Percentiles rank a stretch among this genome's conserved stretches.
These are phyloP conservation scores for Hermaeophaga mercurialis DNA, from an alignment of 2,888 invertebrate species.

Conservation along the genomic window DNA sequence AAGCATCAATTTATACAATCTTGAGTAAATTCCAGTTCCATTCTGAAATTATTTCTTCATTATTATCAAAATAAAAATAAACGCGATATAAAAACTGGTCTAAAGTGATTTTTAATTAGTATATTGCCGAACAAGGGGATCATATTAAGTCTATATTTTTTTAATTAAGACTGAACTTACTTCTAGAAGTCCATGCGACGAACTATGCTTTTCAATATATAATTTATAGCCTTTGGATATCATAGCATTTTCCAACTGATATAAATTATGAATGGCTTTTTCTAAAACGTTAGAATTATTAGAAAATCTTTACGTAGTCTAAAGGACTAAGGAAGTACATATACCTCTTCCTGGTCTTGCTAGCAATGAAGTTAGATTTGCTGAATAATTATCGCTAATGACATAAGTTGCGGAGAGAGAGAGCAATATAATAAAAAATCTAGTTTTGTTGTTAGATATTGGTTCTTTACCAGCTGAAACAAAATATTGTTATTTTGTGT, in stretches of 20 bases:
- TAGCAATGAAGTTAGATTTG: constrained; percentile 75
- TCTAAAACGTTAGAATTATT: constrained; percentile 57
- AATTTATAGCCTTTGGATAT: constrained; percentile 66
- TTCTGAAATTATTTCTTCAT: constrained; percentile 66
- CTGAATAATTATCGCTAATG: constrained; percentile 78
- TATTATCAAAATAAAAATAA: too few species aligned
- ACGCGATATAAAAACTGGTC: too few species aligned
- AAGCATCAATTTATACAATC: constrained; percentile 70
- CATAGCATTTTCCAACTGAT: constrained; percentile 71
- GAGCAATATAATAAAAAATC: constrained; percentile 71
- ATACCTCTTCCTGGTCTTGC: constrained; percentile 71
- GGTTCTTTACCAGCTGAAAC: constrained; percentile 64
- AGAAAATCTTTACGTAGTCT: background rate
- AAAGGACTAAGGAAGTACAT: background rate
- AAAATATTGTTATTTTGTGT: background rate
- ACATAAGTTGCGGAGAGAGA: constrained; percentile 79
- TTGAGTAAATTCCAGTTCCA: constrained; percentile 75
- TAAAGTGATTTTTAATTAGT: too few species aligned
- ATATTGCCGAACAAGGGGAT: too few species aligned
- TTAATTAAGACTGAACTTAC: too few species aligned
- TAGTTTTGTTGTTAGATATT: constrained; percentile 68
- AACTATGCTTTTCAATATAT: constrained; percentile 74
- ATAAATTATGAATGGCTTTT: constrained; percentile 69
- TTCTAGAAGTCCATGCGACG: constrained; percentile 72
- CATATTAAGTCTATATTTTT: too few species aligned